Evolutionary conservation across 2,113 vertebrate genomes (phyloP).

Genomic region (Hippolais icterina): DNA sequence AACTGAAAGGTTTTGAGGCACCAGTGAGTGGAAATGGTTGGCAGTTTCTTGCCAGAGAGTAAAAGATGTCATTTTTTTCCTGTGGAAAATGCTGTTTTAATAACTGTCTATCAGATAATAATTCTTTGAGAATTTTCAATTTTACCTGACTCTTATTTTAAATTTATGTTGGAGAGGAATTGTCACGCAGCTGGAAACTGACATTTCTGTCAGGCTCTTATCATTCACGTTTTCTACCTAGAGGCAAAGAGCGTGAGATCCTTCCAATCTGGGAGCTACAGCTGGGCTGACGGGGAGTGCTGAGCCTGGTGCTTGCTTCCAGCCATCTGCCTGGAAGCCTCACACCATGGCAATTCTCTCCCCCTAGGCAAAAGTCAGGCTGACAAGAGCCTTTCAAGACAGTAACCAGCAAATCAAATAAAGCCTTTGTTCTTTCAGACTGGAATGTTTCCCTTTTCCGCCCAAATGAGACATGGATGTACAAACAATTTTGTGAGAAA

Average conservation of each 20-base stretch:
- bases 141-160: slow-evolving; percentile 54
- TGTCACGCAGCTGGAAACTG: slow-evolving; percentile 40
- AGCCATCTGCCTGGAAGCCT: slow-evolving; percentile 64
- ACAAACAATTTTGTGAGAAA: slow-evolving; percentile 68
- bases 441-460: slow-evolving; percentile 62
- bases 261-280: slow-evolving; percentile 59
- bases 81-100: not conserved
- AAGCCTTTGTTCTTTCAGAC: slow-evolving; percentile 59
- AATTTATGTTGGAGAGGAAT: slow-evolving; percentile 30
- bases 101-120: slow-evolving; percentile 18
- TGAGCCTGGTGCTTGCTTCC: slow-evolving; percentile 35
- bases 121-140: slow-evolving; percentile 9
- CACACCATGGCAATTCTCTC: slow-evolving; percentile 39
- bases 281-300: slow-evolving; percentile 20
- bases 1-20: not conserved
- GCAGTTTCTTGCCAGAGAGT: not conserved
- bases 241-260: slow-evolving; percentile 55
- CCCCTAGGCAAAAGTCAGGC: slow-evolving; percentile 48
- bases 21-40: not conserved
- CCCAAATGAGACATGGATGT: slow-evolving; percentile 50
- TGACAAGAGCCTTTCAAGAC: slow-evolving; percentile 65
- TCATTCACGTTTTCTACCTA: slow-evolving; percentile 47
- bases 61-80: slow-evolving; percentile 15
- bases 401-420: slow-evolving; percentile 49
- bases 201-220: slow-evolving; percentile 62